phyloP scores from a whole-genome alignment of 2,888 invertebrate species.

The Diplazon laetatorius region DNA sequence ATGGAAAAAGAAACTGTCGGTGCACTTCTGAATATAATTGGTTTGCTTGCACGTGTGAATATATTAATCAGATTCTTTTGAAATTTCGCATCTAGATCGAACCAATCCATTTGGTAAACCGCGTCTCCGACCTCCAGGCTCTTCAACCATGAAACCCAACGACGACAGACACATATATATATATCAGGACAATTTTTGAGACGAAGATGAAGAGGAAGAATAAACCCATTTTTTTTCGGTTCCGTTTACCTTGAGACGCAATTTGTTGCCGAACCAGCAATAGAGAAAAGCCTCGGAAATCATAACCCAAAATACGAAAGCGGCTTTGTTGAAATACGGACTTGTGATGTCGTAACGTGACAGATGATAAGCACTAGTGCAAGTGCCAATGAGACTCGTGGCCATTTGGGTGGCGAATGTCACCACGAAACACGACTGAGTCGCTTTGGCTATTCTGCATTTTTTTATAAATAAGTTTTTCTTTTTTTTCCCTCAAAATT shows the following conservation, averaged over 20 bases:
- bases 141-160: constrained; percentile 13
- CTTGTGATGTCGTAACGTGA: constrained; percentile 3
- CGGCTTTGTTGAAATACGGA: constrained; percentile 20
- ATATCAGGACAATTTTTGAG: too few species aligned
- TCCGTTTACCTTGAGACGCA: constrained; percentile 59
- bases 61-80: constrained; percentile 59
- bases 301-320: constrained; percentile 47
- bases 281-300: constrained; percentile 61
- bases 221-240: too few species aligned
- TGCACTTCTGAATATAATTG: constrained; percentile 63
- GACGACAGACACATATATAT: too few species aligned
- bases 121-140: constrained; percentile 59
- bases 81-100: background rate
- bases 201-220: too few species aligned
- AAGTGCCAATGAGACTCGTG: constrained; percentile 14
- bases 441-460: constrained; percentile 12
- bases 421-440: constrained; percentile 12
- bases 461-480: too few species aligned
- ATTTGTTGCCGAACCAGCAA: constrained; percentile 68
- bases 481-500: too few species aligned
- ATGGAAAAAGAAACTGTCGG: constrained; percentile 22
- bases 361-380: constrained; percentile 29
- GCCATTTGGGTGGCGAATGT: constrained; percentile 13
- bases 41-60: constrained; percentile 46
- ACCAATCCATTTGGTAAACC: constrained; percentile 69